Evolutionary conservation across 2,113 vertebrate genomes (phyloP), one percentile per base, ranked within the genome.

Genomic region (rat (Rattus norvegicus)): DNA sequence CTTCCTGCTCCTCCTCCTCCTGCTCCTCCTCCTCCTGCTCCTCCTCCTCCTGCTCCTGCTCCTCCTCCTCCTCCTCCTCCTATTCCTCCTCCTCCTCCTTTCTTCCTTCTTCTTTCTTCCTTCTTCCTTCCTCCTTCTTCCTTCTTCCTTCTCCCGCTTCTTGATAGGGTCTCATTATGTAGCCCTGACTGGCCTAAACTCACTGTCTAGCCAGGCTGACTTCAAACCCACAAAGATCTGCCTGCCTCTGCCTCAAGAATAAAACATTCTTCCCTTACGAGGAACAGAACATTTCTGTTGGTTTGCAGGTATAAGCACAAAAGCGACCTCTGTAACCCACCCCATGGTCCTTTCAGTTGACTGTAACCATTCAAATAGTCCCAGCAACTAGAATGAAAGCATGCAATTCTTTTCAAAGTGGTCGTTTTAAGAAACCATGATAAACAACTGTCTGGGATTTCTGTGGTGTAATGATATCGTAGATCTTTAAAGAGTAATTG

Each of bases 391-490:
- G 69, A 28, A 69, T 69, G 36, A 86, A 69, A 93, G 79, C 59
- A 92, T 61, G 43, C 33, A 52, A 47, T 36, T 90, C 92, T 96
- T 28, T 86, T 33, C 70, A 43, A 92, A 81, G 36, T 67, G 49
- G 20, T 59, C 87, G 16, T 87, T 95, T 88, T 96, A 89, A 63
- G 90, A 97, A 94, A 63, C 33, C 20, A 65, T 77, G 63, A 33
- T 77, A 72, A 92, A 67, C 70, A 70, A 69, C 0, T 30, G 80
- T n/a, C 49, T 59, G 47, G 30, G 47, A 54, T 94, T 85, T 70
- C 70, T 92, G 33, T 63, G 63, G 30, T 79, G 43, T 84, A 39
- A 75, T 54, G 56, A 65, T 28, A 75, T 24, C n/a, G 7, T 75
- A n/a, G 33, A 90, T n/a, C 43, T 75, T 61, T 43, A 59, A 43